These are phyloP conservation scores for Anser cygnoides DNA, from an alignment of 2,113 vertebrate genomes.

Conservation along the genomic window DNA sequence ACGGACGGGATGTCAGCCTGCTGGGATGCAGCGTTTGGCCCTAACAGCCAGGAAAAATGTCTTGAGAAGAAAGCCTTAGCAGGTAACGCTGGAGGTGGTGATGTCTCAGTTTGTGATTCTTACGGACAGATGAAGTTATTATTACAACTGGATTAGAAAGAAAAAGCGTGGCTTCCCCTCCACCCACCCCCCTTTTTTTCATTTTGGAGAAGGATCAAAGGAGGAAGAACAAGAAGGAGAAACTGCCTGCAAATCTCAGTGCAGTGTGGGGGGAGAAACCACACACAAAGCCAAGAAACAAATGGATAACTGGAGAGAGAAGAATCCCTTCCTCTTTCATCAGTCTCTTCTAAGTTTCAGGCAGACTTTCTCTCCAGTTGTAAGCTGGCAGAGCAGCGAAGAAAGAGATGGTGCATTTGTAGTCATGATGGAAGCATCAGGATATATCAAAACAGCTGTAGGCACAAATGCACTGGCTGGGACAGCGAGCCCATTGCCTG, in stretches of 20 bases:
- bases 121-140: not conserved
- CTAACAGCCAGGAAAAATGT: not conserved
- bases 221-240: not conserved
- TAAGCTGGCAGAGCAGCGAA: not conserved
- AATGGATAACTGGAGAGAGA: not conserved
- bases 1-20: rapidly evolving
- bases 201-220: conserved; percentile 1
- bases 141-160: not conserved
- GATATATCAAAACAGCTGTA: not conserved
- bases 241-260: not conserved
- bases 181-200: not conserved
- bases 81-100: not conserved
- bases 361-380: not conserved
- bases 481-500: not conserved
- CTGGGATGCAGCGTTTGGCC: not conserved
- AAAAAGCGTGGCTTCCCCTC: not conserved
- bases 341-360: not conserved
- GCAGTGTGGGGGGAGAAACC: not conserved
- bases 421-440: not conserved
- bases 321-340: not conserved
- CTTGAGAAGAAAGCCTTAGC: not conserved
- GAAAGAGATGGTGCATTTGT: not conserved
- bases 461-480: not conserved
- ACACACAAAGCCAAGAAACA: not conserved
- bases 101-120: not conserved